Conservation (phyloP, 2,797 vertebrate genomes). For the Galago senegalensis region DNA sequence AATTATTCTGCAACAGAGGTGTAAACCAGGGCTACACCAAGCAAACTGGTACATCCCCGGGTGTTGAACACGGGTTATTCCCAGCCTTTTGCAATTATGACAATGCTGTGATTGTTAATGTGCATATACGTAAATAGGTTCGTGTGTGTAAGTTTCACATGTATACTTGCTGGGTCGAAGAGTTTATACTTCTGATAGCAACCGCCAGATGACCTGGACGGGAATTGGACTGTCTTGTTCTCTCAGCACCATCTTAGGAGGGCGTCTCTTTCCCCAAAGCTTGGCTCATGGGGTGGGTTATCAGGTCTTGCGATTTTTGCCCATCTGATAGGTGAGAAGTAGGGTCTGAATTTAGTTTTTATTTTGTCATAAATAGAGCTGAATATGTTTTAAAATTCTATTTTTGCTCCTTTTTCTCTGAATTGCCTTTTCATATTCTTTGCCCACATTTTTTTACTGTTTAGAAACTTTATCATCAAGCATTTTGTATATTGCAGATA, state of each 20-base stretch:
- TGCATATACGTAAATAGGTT: background rate
- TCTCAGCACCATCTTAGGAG: background rate
- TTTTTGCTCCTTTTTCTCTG: background rate
- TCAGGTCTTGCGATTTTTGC: background rate
- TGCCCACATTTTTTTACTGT: background rate
- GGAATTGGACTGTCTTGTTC: background rate
- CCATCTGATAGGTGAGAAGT: background rate
- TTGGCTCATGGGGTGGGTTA: background rate
- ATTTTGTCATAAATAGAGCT: slow-evolving; percentile 4
- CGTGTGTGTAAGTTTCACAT: background rate
- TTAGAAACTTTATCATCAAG: background rate
- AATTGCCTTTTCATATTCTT: background rate
- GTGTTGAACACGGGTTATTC: background rate
- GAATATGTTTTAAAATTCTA: background rate
- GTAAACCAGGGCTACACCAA: background rate
- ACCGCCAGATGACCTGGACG: background rate
- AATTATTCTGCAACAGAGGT: background rate
- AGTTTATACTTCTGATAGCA: background rate
- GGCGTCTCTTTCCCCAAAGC: background rate
- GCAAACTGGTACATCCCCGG: background rate
- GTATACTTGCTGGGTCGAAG: background rate
- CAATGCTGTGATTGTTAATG: background rate
- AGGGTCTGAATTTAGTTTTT: slow-evolving; percentile 17
- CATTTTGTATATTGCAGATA: background rate
- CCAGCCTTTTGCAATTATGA: background rate